These are phyloP conservation scores for Drosophila hydei DNA, from an alignment of 1,140 invertebrate species.

Conservation along the genomic window DNA sequence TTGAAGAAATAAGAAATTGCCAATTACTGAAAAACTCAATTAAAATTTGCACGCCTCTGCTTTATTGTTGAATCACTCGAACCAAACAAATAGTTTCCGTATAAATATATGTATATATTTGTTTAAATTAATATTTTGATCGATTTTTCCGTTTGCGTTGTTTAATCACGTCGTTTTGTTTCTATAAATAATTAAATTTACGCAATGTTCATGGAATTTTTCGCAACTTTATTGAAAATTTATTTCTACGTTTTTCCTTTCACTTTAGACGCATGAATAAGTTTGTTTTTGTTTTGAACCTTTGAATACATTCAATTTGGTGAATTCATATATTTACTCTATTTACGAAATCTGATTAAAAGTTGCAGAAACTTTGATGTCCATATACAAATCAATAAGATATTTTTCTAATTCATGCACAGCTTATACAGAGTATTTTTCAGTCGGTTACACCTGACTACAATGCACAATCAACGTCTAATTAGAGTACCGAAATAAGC, in stretches of 20 bases:
- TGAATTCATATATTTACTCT: no score
- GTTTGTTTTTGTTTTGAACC: neutral
- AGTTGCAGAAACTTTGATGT: no score
- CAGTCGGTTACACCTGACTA: neutral
- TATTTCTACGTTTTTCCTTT: neutral
- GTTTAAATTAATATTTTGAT: slow-evolving; percentile 46
- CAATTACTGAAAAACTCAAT: slow-evolving; percentile 9
- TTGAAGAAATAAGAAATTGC: slow-evolving; percentile 14
- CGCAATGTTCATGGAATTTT: slow-evolving; percentile 3
- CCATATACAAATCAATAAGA: no score
- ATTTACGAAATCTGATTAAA: no score
- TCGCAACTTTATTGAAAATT: neutral
- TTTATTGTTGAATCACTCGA: slow-evolving; percentile 22
- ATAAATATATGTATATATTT: slow-evolving; percentile 7
- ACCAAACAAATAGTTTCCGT: slow-evolving; percentile 27
- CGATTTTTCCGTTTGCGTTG: slow-evolving; percentile 40
- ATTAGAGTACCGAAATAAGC: neutral
- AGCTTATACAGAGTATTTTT: neutral
- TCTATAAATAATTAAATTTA: slow-evolving; percentile 30
- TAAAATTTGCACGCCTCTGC: neutral
- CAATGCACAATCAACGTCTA: neutral
- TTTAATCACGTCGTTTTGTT: slow-evolving; percentile 45
- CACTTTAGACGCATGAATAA: no score
- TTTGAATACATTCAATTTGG: no score
- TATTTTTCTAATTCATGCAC: no score